These are phyloP conservation scores for Aelia acuminata DNA, from an alignment of 2,888 invertebrate species.

Conservation along the genomic window DNA sequence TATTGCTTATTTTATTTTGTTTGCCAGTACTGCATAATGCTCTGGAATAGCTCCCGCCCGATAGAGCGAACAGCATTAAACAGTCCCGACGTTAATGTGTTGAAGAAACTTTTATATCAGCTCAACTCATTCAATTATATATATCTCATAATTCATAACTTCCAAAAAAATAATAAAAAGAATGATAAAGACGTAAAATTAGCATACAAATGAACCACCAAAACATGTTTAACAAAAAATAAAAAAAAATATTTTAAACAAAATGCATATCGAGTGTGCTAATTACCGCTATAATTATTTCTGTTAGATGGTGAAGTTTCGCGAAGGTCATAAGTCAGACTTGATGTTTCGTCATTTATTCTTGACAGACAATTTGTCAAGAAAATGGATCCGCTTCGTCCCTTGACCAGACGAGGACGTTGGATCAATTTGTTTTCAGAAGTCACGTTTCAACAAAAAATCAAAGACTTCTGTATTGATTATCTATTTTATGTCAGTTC, in stretches of 20 bases:
- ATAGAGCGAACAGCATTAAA: too few relatives aligned
- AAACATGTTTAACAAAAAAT: neutral
- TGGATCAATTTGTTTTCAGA: neutral
- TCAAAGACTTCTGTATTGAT: too few relatives aligned
- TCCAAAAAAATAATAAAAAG: neutral
- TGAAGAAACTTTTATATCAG: too few relatives aligned
- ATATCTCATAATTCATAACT: too few relatives aligned
- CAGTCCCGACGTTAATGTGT: too few relatives aligned
- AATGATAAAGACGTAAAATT: too few relatives aligned
- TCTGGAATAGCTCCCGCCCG: too few relatives aligned
- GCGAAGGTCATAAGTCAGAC: conserved; percentile 15
- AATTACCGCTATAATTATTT: conserved; percentile 5
- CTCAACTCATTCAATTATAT: too few relatives aligned
- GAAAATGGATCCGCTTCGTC: neutral
- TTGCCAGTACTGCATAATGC: too few relatives aligned
- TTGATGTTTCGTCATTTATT: neutral
- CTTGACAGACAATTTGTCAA: conserved; percentile 11
- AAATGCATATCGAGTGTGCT: too few relatives aligned
- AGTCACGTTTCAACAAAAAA: neutral
- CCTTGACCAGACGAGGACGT: neutral
- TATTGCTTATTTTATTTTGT: too few relatives aligned
- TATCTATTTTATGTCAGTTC: too few relatives aligned
- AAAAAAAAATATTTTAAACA: neutral
- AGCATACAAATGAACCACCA: neutral
- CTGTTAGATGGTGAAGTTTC: neutral